Percentiles rank a stretch among this genome's conserved stretches.
Evolutionary conservation across 1,140 invertebrate genomes (phyloP).

Genomic region (Cotesia chilonis): DNA sequence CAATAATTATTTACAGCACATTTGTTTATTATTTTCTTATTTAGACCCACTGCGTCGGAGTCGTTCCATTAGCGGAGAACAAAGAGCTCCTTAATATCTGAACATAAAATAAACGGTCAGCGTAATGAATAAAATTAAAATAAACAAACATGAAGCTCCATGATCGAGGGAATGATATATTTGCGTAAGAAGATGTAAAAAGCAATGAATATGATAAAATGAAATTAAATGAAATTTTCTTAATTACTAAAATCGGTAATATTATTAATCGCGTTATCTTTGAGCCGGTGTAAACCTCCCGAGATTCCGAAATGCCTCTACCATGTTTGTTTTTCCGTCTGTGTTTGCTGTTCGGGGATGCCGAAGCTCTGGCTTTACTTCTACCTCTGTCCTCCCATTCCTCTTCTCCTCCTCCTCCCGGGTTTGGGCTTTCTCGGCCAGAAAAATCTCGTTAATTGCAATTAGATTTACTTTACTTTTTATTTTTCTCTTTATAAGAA

Average conservation of each 20-base stretch:
- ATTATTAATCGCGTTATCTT: conserved; percentile 42
- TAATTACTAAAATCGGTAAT: conserved; percentile 17
- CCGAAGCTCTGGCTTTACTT: conserved; percentile 2
- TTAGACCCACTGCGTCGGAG: no score
- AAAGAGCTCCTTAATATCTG: no score
- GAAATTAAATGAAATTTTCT: conserved; percentile 10
- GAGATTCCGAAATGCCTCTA: conserved; percentile 43
- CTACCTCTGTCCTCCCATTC: neutral
- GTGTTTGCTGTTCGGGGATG: conserved; percentile 40
- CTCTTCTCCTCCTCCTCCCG: neutral
- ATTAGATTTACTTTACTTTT: neutral
- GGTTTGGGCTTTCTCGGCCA: conserved; percentile 6
- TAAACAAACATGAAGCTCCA: no score
- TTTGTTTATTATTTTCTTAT: no score
- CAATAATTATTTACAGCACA: no score
- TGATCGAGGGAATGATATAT: neutral
- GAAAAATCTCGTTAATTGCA: conserved; percentile 20
- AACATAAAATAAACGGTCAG: no score
- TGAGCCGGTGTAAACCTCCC: conserved; percentile 43
- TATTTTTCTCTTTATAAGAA: neutral
- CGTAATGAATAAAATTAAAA: no score
- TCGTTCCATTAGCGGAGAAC: no score
- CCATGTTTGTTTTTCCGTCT: conserved; percentile 46
- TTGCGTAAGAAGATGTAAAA: neutral
- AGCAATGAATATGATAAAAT: conserved; percentile 8